Percentiles rank a stretch among this genome's conserved stretches.
These are phyloP conservation scores for Papilio gigon DNA, from an alignment of 2,888 invertebrate genomes.

Conservation along the genomic window DNA sequence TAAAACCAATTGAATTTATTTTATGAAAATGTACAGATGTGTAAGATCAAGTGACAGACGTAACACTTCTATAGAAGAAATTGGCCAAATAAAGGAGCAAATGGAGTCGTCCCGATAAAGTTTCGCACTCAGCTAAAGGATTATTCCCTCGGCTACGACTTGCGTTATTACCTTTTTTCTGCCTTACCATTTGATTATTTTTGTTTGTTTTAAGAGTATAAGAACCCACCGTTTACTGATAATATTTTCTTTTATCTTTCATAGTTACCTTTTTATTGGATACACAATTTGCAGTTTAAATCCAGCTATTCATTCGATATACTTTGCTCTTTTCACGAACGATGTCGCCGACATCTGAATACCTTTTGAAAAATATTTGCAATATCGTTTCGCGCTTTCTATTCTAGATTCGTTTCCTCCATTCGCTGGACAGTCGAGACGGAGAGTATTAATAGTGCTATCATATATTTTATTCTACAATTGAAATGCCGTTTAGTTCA, in stretches of 20 bases:
- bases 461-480: background rate
- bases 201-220: slow-evolving; percentile 15
- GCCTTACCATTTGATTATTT: slow-evolving; percentile 42
- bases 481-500: background rate
- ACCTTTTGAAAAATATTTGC: slow-evolving; percentile 16
- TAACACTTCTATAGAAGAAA: slow-evolving; percentile 19
- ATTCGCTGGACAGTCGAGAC: background rate
- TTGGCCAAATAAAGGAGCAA: slow-evolving; percentile 23
- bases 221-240: background rate
- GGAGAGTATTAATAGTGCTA: background rate
- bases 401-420: slow-evolving; percentile 4
- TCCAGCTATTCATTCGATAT: background rate
- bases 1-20: background rate
- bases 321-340: slow-evolving; percentile 14
- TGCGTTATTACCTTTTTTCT: slow-evolving; percentile 46
- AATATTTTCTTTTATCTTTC: background rate
- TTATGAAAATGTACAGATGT: background rate
- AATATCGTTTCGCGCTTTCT: slow-evolving; percentile 8
- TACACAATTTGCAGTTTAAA: background rate
- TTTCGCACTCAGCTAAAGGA: slow-evolving; percentile 32
- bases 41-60: slow-evolving; percentile 1
- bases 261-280: background rate
- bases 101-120: slow-evolving; percentile 25
- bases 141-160: slow-evolving; percentile 46
- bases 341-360: slow-evolving; percentile 12